phyloP scores from a whole-genome alignment of 2,113 vertebrate genomes.

The Anarhynchus alexandrinus region DNA sequence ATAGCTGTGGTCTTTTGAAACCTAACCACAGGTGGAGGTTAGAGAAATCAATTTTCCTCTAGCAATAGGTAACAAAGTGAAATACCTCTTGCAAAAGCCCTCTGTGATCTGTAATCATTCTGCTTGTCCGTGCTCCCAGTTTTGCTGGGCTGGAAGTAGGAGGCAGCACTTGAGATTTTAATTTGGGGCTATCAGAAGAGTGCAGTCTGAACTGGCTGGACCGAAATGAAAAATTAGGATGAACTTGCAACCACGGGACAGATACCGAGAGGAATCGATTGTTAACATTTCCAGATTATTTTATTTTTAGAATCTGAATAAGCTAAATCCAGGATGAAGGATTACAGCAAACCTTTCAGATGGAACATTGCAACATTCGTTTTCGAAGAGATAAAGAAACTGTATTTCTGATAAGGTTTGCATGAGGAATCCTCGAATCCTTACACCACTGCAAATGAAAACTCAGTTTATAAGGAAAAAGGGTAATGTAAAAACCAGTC shows the following conservation, averaged over 20 bases:
- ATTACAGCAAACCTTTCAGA: not conserved
- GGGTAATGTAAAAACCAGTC: not conserved
- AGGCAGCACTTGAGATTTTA: not conserved
- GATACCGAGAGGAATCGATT: not conserved
- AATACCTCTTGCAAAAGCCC: not conserved
- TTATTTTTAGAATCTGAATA: constrained; percentile 29
- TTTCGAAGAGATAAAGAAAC: constrained; percentile 25
- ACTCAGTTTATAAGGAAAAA: not conserved
- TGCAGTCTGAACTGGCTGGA: not conserved
- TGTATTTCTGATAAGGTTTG: constrained; percentile 3
- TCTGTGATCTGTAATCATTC: not conserved
- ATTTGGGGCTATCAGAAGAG: not conserved
- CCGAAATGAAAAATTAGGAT: not conserved
- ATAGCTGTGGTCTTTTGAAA: not conserved
- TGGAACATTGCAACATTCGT: not conserved
- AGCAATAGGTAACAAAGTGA: not conserved
- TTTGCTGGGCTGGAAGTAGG: not conserved
- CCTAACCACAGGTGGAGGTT: not conserved
- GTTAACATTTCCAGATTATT: constrained; percentile 1
- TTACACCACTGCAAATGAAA: not conserved
- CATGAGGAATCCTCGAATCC: not conserved
- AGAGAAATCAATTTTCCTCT: constrained; percentile 12
- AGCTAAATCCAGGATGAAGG: constrained; percentile 5
- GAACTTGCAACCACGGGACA: not conserved
- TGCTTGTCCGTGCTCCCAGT: not conserved